phyloP scores from a whole-genome alignment of 2,113 vertebrate genomes.

The Vidua macroura region DNA sequence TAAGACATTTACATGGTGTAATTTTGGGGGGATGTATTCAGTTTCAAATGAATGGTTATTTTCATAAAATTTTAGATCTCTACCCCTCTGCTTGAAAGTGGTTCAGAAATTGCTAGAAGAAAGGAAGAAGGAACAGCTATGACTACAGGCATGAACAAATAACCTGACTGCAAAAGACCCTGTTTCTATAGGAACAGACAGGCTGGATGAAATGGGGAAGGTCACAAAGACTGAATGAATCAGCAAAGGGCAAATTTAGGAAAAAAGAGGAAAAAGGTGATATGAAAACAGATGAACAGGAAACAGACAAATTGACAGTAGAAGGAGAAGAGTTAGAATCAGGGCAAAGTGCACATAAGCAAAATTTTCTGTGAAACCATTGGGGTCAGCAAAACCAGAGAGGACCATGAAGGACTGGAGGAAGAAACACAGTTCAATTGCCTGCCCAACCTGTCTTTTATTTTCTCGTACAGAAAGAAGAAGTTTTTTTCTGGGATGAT shows the following conservation, averaged over 20 bases:
- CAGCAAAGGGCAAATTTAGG: slow-evolving; percentile 17
- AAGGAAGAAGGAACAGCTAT: neutral
- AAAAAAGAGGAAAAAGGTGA: neutral
- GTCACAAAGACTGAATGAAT: slow-evolving; percentile 31
- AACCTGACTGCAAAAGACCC: neutral
- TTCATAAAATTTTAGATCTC: neutral
- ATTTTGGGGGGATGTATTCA: neutral
- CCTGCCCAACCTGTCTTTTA: neutral
- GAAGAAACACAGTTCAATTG: neutral
- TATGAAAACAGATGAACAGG: neutral
- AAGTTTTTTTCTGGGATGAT: neutral
- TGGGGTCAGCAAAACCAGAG: neutral
- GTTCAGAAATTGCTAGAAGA: slow-evolving; percentile 15
- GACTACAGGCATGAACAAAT: neutral
- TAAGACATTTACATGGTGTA: neutral
- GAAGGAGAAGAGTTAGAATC: neutral
- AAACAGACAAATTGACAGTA: neutral
- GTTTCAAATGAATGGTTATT: neutral
- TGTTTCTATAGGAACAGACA: slow-evolving; percentile 61
- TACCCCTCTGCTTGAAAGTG: neutral
- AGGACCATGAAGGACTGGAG: neutral
- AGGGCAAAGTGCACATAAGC: neutral
- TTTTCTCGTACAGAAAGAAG: neutral
- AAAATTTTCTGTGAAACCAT: neutral
- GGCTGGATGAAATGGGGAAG: slow-evolving; percentile 30